phyloP scores from a whole-genome alignment of 2,113 vertebrate species.

The Penelope pileata region DNA sequence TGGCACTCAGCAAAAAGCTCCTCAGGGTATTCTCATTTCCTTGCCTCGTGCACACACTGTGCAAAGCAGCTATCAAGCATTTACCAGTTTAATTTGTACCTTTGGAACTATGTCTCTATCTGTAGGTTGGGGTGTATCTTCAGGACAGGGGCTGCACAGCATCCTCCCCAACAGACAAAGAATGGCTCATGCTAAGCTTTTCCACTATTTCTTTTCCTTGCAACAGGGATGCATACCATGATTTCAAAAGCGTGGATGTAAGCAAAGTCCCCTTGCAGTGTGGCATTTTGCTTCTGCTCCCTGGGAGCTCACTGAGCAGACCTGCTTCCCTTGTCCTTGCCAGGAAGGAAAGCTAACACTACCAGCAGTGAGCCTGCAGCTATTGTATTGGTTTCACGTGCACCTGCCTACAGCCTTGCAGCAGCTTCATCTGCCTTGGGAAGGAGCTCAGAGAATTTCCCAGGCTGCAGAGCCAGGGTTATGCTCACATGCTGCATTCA shows the following conservation, averaged over 20 bases:
- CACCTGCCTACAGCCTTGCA: background rate
- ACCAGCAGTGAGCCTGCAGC: background rate
- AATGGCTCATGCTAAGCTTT: background rate
- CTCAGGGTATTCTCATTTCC: background rate
- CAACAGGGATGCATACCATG: fast-evolving
- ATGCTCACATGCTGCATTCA: background rate
- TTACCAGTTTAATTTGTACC: background rate
- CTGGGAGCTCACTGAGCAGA: background rate
- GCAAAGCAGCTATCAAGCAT: background rate
- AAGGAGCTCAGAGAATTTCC: background rate
- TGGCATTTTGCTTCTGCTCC: background rate
- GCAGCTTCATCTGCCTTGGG: background rate
- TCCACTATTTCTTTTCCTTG: background rate
- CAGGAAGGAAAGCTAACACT: background rate
- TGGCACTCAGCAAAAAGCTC: background rate
- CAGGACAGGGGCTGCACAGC: background rate
- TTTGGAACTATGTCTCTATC: background rate
- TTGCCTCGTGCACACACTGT: background rate
- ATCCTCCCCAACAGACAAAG: background rate
- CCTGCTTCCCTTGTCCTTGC: background rate
- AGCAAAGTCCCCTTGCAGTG: background rate
- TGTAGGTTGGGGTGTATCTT: background rate
- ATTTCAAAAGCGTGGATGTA: background rate
- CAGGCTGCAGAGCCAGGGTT: background rate
- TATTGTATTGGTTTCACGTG: background rate